Evolutionary conservation across 2,888 invertebrate genomes (phyloP).

Genomic region (Saturnia japonica): DNA sequence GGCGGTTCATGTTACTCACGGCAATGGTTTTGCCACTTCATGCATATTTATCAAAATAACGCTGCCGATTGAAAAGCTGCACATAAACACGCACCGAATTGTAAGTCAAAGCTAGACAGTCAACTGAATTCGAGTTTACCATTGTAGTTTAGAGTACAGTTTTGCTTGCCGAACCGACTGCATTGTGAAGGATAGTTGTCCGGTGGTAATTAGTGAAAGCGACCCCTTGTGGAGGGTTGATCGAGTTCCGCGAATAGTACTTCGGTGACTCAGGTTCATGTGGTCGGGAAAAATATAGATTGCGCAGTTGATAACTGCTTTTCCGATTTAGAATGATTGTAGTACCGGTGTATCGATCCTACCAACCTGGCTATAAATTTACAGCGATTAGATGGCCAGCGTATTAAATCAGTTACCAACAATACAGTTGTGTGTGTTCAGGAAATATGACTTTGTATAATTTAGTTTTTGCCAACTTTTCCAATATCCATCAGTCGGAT

Average conservation of each 20-base stretch:
- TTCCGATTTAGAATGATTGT: conserved; percentile 56
- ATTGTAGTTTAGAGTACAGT: conserved; percentile 70
- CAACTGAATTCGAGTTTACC: conserved; percentile 66
- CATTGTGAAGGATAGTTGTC: conserved; percentile 66
- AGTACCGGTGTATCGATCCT: conserved; percentile 42
- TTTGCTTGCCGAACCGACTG: conserved; percentile 59
- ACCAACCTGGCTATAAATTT: background rate
- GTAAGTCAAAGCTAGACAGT: conserved; percentile 54
- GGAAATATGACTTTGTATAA: background rate
- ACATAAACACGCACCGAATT: conserved; percentile 78
- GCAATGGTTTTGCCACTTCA: conserved; percentile 74
- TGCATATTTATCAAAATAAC: conserved; percentile 82
- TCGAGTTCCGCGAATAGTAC: conserved; percentile 68
- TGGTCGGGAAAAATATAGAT: conserved; percentile 66
- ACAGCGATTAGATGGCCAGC: conserved; percentile 7
- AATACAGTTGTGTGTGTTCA: conserved; percentile 12
- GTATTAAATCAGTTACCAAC: background rate
- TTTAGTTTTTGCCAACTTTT: conserved; percentile 7
- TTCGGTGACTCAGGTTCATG: conserved; percentile 64
- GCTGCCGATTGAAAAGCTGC: conserved; percentile 80
- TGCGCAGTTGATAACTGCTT: conserved; percentile 61
- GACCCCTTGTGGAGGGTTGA: conserved; percentile 69
- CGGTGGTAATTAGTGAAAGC: conserved; percentile 74
- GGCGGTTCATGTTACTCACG: conserved; percentile 76
- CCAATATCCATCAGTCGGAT: background rate